Evolutionary conservation across 2,888 invertebrate genomes (phyloP).

Genomic region (Aspidiotus rigidus): DNA sequence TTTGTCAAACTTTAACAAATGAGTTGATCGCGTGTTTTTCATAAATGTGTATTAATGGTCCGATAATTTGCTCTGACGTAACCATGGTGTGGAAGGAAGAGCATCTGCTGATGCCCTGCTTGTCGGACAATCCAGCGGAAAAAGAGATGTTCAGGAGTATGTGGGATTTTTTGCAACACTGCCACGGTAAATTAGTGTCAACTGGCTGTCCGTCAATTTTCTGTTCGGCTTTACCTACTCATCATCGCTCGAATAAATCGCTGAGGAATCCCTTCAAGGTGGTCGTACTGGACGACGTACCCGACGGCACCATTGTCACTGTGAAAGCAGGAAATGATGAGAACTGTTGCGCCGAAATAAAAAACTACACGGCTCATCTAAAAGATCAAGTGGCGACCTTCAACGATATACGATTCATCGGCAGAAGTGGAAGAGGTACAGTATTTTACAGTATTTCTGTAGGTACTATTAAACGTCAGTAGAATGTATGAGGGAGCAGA

Average conservation of each 20-base stretch:
- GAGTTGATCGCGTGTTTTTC: neutral
- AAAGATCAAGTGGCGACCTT: constrained; percentile 98
- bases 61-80: constrained; percentile 19
- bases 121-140: constrained; percentile 21
- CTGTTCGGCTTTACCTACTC: constrained; percentile 85
- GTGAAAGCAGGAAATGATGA: constrained; percentile 96
- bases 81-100: constrained; percentile 31
- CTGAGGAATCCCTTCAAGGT: constrained; percentile 94
- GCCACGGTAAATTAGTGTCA: constrained; percentile 75
- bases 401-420: constrained; percentile 95
- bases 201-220: constrained; percentile 93
- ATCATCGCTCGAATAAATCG: constrained; percentile 97
- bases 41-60: constrained; percentile 25
- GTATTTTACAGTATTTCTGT: no score
- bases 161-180: constrained; percentile 72
- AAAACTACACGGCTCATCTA: constrained; percentile 89
- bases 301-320: constrained; percentile 87
- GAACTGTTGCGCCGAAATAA: constrained; percentile 87
- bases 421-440: constrained; percentile 86
- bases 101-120: constrained; percentile 23
- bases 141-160: constrained; percentile 55
- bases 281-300: constrained; percentile 82
- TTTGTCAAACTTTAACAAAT: no score
- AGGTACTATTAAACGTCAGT: no score
- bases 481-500: no score